Evolutionary conservation across 2,888 invertebrate genomes (phyloP), one percentile per base, ranked within the genome.

Genomic region (Chalcosyrphus nemorum): DNA sequence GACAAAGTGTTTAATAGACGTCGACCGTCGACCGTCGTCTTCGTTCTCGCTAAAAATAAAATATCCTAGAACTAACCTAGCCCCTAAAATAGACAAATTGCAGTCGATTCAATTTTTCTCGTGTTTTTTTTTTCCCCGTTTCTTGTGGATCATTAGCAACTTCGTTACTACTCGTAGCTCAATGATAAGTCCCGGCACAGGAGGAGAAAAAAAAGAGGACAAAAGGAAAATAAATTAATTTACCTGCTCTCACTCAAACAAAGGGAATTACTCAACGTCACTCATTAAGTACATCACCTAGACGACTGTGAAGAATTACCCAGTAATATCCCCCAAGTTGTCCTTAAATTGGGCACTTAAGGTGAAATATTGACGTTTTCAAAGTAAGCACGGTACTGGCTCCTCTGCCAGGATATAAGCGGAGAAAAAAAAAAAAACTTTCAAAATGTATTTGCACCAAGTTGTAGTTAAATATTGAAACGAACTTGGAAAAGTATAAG

Each of bases 241-340:
- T 80, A 75, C 68, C 70, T 70, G 75, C 84, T 65, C 38, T 43
- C 70, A 66, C 52, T 84, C 11, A 38, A 59, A 65, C 74, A 81
- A 75, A 75, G 57, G n/a, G 54, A 80, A 84, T 84, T 84, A 75
- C 80, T 84, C 80, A 80, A 84, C 68, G 84, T 84, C 84, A 80
- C 68, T 84, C 84, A 84, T 84, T 84, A 84, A 80, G 80, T 84
- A 84, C 84, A 80, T 84, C 84, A 84, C 80, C 80, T 75, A 80
- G 80, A 66, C 70, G 80, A 75, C 70, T 81, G 84, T 84, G 80
- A 84, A 75, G 70, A 75, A 84, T 84, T 80, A 70, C 84, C 63
- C 45, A 57, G 84, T 75, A 84, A 80, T 80, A 80, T 84, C 57
- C 57, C 54, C 38, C 80, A 65, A 84, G 84, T 84, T 75, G 84